A percentile compares a stretch with the other conserved stretches of the same genome.
These are phyloP conservation scores for Artemisiospiza belli DNA, from an alignment of 2,113 vertebrate species.

Conservation along the genomic window DNA sequence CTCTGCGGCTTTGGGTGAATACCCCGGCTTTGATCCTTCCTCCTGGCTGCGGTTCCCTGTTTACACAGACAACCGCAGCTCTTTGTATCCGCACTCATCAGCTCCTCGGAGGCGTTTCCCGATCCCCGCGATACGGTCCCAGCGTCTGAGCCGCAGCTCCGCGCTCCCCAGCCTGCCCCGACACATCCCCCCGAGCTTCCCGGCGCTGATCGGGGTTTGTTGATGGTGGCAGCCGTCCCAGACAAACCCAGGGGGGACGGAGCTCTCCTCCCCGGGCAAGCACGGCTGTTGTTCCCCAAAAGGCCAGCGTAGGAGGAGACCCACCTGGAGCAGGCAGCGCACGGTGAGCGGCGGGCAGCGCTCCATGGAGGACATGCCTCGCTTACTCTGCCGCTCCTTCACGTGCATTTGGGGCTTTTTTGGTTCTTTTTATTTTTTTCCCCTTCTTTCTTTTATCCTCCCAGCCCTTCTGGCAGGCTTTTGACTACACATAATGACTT, in stretches of 20 bases:
- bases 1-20: slow-evolving; percentile 29
- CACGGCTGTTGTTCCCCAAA: slow-evolving; percentile 1
- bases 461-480: slow-evolving; percentile 48
- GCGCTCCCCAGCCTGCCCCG: neutral
- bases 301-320: neutral
- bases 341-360: neutral
- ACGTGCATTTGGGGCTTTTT: neutral
- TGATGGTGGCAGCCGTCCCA: slow-evolving; percentile 43
- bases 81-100: slow-evolving; percentile 8
- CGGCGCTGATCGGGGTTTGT: neutral
- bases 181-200: neutral
- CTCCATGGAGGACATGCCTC: slow-evolving; percentile 13
- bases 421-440: neutral
- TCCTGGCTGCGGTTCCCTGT: neutral
- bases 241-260: neutral
- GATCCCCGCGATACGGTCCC: neutral
- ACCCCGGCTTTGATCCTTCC: neutral
- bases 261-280: neutral
- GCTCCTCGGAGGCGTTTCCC: slow-evolving; percentile 15
- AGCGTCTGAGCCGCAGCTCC: neutral
- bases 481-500: slow-evolving; percentile 35
- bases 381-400: slow-evolving; percentile 21
- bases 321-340: neutral
- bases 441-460: slow-evolving; percentile 43
- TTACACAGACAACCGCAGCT: slow-evolving; percentile 34